Base-by-base conservation (phyloP, 2,797 vertebrate species). In the Sphenodon punctatus region DNA sequence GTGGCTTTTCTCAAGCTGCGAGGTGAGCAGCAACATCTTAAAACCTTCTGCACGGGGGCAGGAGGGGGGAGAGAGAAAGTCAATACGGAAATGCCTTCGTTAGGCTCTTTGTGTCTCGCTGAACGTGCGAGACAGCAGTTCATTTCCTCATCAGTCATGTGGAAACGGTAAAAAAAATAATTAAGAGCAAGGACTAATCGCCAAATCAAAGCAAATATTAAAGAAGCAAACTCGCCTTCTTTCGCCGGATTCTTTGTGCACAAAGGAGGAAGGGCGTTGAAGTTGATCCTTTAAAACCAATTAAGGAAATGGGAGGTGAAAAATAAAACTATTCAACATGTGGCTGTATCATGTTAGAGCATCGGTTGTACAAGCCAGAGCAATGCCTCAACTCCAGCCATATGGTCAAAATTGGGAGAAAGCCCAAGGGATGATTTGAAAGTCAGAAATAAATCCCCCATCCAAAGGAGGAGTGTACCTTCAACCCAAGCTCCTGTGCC, bases 111-210 rank as follows among this genome's bases (percentile, higher is more conserved):
- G 92, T 87, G 95, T 93, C 88, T 93, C 38, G 66, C 87, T 92
- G 45, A 51, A 93, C 94, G 89, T 89, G 91, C 85, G 91, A 93
- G 92, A 88, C 86, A 69, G 81, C 30, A 75, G 81, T 90, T 93
- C 86, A 93, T 96, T 96, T 95, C 91, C 94, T 94, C 86, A 92
- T 94, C 90, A 19, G 73, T 94, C 95, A 94, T 91, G 90, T 95
- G 95, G 94, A 95, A 95, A 93, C 92, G 92, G 91, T 95, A 94
- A 93, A 95, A 93, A 94, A 92, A 95, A 93, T 92, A 94, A 95
- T 96, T 95, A 95, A 94, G 86, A 90, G 82, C 86, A 90, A 95
- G 83, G 88, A 83, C 87, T 88, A 93, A 95, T 94, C 92, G 91
- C 87, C 74, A 58, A 93, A 94, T 90, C 88, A 92, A 92, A 95